Base-by-base conservation (phyloP, 2,797 vertebrate genomes). In the Amblyraja radiata region DNA sequence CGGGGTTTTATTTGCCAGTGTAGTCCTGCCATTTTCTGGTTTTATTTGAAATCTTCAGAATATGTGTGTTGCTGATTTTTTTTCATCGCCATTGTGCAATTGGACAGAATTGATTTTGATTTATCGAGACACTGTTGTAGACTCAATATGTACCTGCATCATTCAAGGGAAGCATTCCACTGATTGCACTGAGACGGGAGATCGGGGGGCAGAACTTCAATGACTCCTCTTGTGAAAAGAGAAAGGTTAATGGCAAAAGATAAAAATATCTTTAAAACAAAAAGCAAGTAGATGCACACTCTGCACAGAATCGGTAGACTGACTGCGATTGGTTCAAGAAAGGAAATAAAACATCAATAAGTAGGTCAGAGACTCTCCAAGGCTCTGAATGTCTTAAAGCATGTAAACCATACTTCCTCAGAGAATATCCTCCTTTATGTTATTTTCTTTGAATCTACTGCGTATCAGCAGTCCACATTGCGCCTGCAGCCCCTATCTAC, bases 351-450 rank as follows among this genome's bases (percentile, higher is more conserved):
- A 92, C 73, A 28, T 23, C 39, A 74, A 16, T 46, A 76, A 92
- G 36, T 92, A 92, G 90, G 68, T 92, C 23, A 92, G 23, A 1
- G 14, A 25, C 25, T 92, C 73, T 76, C 90, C 0, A 28, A 92
- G 90, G 71, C 73, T 58, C 5, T n/a, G 39, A 76, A 36, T 11
- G 18, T 58, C 23, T 74, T 74, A 92, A 73, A 92, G 23, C 71
- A 6, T 92, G 68, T 23, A 74, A 92, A 28, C 23, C 36, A 28
- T 46, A 25, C 16, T 76, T 92, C 90, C 10, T 76, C 90, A 58
- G 71, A 58, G 39, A 58, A 58, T 92, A 74, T 92, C 58, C 71
- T 92, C 23, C 76, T 92, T 74, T 76, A 76, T n/a, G 25, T 74
- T 68, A 54, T 92, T 92, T 76, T 28, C 39, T 76, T 91, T 76